Base-by-base conservation (phyloP, 2,113 vertebrate genomes). In the Pica pica region DNA sequence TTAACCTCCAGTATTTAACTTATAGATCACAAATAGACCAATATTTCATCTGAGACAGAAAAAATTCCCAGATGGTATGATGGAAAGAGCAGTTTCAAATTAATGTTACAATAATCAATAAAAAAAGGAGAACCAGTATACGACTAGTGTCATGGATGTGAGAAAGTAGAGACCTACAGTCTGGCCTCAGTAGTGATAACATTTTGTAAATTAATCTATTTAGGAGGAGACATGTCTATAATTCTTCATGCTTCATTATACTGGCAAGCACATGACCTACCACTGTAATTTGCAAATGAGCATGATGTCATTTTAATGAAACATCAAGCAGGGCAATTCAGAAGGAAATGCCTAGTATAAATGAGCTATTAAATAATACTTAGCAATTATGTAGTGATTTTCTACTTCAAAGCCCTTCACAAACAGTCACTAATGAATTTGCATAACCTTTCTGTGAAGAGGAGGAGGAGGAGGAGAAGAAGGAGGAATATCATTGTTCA, bases 221-320 rank as follows among this genome's bases (percentile, higher is more conserved):
- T 46, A 80, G 35, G 3, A 59, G 1, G 4, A 83, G 18, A 26
- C 16, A n/a, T 35, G 71, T 74, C 71, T 92, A 24, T 88, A 90
- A 90, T 92, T 94, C 30, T 90, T 96, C 60, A 89, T 92, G 68
- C 68, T 88, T 88, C 93, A 88, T 93, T 96, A 88, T 90, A 59
- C 52, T 81, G 41, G 44, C 82, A 95, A 83, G 47, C 60, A 83
- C 68, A 95, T 68, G 93, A 88, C 83, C 73, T 92, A 65, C 42
- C 47, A 83, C 49, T 75, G 82, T 90, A 89, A 95, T 93, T 83
- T 95, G 94, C 68, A 88, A 97, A 85, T 83, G 79, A 86, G 59
- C 71, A 83, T 92, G 94, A 96, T 96, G 93, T 94, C 85, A 92
- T 96, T 96, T 89, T 95, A 94, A 96, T 96, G 90, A 95, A 95